A percentile compares a stretch with the other conserved stretches of the same genome.
These are phyloP conservation scores for Isoperla grammatica DNA, from an alignment of 2,888 invertebrate genomes.

Conservation along the genomic window DNA sequence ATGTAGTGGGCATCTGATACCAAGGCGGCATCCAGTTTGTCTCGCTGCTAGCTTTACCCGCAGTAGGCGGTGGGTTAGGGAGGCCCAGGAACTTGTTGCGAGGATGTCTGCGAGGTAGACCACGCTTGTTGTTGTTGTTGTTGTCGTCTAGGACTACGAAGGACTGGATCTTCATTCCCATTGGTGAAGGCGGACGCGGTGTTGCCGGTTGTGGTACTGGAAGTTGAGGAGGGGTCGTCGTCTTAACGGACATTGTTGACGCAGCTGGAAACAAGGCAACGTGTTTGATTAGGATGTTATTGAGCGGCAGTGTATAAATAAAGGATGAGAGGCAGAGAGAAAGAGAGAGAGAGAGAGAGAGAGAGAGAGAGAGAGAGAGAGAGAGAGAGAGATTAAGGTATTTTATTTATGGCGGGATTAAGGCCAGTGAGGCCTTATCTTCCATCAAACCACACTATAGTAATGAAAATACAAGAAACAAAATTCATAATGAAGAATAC, in stretches of 20 bases:
- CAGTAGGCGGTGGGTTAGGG: constrained; percentile 39
- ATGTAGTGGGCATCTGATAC: constrained; percentile 38
- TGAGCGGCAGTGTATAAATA: too few species aligned
- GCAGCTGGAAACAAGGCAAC: constrained; percentile 29
- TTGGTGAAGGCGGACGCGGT: neutral
- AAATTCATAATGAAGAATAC: too few species aligned
- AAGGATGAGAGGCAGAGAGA: too few species aligned
- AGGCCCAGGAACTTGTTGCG: constrained; percentile 33
- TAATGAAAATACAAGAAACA: too few species aligned
- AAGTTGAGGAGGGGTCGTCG: neutral
- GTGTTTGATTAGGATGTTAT: too few species aligned
- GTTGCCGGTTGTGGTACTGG: neutral
- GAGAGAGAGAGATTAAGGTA: too few species aligned
- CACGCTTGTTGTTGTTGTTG: constrained; percentile 31
- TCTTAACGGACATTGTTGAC: too few species aligned
- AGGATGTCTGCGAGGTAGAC: constrained; percentile 29
- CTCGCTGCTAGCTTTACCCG: constrained; percentile 35
- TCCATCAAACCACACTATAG: too few species aligned
- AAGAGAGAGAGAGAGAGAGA: too few species aligned
- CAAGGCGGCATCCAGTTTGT: constrained; percentile 48
- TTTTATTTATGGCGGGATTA: too few species aligned
- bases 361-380: too few species aligned
- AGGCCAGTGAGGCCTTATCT: too few species aligned
- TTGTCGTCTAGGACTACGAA: constrained; percentile 25
- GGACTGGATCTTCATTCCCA: neutral